Evolutionary conservation across 1,140 invertebrate genomes (phyloP).

Genomic region (Trichogramma pretiosum): DNA sequence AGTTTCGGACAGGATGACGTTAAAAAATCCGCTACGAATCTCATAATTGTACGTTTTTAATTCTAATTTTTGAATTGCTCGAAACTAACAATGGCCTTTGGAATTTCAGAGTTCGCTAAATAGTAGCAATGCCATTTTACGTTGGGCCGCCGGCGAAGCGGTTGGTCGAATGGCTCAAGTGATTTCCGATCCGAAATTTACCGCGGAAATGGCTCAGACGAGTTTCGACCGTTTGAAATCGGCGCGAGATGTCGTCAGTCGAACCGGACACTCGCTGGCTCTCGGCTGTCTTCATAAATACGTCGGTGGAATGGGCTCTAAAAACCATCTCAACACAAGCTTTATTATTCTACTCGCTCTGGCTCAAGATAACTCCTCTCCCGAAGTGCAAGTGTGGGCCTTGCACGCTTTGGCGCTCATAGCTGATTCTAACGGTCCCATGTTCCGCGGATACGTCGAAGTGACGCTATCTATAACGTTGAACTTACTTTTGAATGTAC

Average conservation of each 20-base stretch:
- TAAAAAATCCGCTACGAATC: slow-evolving; percentile 70
- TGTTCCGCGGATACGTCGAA: slow-evolving; percentile 96
- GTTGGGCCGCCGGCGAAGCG: slow-evolving; percentile 81
- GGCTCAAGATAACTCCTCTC: slow-evolving; percentile 84
- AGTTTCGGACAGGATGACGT: slow-evolving; percentile 83
- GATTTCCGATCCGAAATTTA: slow-evolving; percentile 74
- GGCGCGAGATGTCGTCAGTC: slow-evolving; percentile 75
- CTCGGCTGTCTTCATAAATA: slow-evolving; percentile 87
- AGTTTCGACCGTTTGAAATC: slow-evolving; percentile 85
- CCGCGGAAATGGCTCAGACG: slow-evolving; percentile 81
- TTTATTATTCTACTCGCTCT: slow-evolving; percentile 89
- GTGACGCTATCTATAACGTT: slow-evolving; percentile 81
- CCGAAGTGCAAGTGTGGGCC: slow-evolving; percentile 92
- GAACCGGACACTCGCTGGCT: slow-evolving; percentile 88
- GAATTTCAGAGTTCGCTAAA: slow-evolving; percentile 60
- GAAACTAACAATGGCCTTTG: slow-evolving; percentile 1
- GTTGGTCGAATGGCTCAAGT: slow-evolving; percentile 85
- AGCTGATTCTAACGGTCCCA: slow-evolving; percentile 94
- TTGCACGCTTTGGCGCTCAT: slow-evolving; percentile 90
- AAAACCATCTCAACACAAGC: slow-evolving; percentile 85
- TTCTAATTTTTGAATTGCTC: not conserved
- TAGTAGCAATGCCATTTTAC: slow-evolving; percentile 74
- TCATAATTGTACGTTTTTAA: slow-evolving; percentile 58
- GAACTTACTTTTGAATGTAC: slow-evolving; percentile 80
- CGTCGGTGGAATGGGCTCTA: slow-evolving; percentile 82